A percentile compares a stretch with the other conserved stretches of the same genome.
Evolutionary conservation across 1,140 invertebrate genomes (phyloP).

Genomic region (Charaxes varanes): DNA sequence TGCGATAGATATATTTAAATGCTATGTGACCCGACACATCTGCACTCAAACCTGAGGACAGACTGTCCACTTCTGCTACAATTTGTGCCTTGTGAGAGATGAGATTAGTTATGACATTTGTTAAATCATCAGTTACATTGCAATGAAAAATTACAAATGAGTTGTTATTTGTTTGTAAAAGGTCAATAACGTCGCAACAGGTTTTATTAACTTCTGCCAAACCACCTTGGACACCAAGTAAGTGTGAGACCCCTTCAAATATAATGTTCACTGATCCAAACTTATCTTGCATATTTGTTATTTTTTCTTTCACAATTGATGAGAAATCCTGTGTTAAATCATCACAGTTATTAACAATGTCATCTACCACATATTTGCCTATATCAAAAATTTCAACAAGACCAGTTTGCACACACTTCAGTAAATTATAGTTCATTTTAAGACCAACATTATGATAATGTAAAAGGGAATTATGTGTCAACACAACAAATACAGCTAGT

Average conservation of each 20-base stretch:
- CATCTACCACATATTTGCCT: constrained; percentile 59
- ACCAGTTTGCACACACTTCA: constrained; percentile 72
- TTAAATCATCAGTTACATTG: constrained; percentile 67
- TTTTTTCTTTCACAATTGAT: constrained; percentile 34
- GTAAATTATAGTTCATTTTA: constrained; percentile 82
- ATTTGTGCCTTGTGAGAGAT: constrained; percentile 78
- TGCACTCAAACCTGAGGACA: constrained; percentile 79
- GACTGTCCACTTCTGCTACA: constrained; percentile 76
- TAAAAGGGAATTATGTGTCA: constrained; percentile 80
- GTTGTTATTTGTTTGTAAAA: constrained; percentile 34
- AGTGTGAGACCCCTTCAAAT: constrained; percentile 81
- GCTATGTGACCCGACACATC: constrained; percentile 81
- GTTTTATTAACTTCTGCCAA: constrained; percentile 73
- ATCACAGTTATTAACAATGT: constrained; percentile 71
- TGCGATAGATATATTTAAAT: constrained; percentile 66
- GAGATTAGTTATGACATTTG: constrained; percentile 73
- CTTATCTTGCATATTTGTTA: constrained; percentile 36
- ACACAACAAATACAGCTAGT: constrained; percentile 76
- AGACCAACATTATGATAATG: constrained; percentile 84
- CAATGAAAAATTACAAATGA: constrained; percentile 50
- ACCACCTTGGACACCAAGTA: constrained; percentile 77
- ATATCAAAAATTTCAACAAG: constrained; percentile 69
- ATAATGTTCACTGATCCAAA: constrained; percentile 74
- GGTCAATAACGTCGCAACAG: constrained; percentile 67
- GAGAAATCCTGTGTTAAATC: constrained; percentile 45